Evolutionary conservation across 2,888 invertebrate genomes (phyloP), one percentile per base, ranked within the genome.

Genomic region (Agonopterix heracliana): DNA sequence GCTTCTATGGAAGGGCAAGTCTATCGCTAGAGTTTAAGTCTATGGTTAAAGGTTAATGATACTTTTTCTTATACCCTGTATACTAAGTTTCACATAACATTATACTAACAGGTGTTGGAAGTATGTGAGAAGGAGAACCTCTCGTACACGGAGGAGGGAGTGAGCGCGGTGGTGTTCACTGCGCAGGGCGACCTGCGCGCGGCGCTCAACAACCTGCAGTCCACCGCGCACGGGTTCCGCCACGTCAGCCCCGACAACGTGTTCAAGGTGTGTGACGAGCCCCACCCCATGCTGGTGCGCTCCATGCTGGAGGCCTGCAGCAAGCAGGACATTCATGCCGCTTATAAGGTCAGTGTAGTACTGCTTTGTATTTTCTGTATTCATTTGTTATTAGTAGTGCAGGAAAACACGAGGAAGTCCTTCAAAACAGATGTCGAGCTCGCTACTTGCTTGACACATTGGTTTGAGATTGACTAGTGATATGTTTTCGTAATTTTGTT

Each of bases 101-200:
- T 3, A 41, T 41, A n/a, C 13, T 8, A 5, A 9, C 58, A 85
- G 87, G 68, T 87, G 8, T 71, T 88, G 45, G 81, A 88, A 55
- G 82, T 89, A 7, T 88, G 88, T 51, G 66, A 75, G 44, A 78
- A 78, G 44, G 89, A 89, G 56, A 64, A 81, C 45, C 69, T 98
- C 2, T 93, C 94, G 1, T 95, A 96, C 74, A 94, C 95, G 0
- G 94, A 98, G 65, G 97, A 98, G 72, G 99, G 99, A 0, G 84
- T 98, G 46, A 97, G 97, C 79, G 98, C 99, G 0, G 94, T 99
- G 55, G 94, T 99, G 34, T 99, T 98, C 81, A 99, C 99, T 0
- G 97, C 99, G 0, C 98, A 99, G 84, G 99, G 99, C 0, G 99
- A 99, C 80, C 95, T 99, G 95, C 91, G 99, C 63, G 97, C 99